Base-by-base conservation (phyloP, 1,140 invertebrate species). In the Rhagoletis zephyria region DNA sequence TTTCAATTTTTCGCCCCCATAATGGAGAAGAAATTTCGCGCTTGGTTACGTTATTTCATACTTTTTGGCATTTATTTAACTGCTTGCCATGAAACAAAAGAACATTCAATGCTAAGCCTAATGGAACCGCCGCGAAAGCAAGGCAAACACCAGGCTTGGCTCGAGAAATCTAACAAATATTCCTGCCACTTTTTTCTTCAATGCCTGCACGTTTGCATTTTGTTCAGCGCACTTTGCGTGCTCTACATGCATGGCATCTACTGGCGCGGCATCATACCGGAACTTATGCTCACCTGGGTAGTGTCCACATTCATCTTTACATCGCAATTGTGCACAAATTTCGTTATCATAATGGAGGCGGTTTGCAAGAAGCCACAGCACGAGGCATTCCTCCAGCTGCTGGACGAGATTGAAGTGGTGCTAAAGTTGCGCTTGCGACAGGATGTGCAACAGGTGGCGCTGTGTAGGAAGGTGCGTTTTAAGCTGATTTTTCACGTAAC, bases 321-420 rank as follows among this genome's bases (percentile, higher is more conserved):
- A 1, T 60, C 81, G 9, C 88, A 85, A 45, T 45, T 85, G 9
- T 5, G 70, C 3, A 85, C 86, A 2, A 74, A 88, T 40, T 9
- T 64, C 1, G n/a, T 88, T 1, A 88, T 88, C 2, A 30, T 88
- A n/a, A 65, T 81, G 19, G 88, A 88, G 45, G 51, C 86, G n/a
- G 14, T 87, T 14, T 30, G 48, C 1, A 88, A 88, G 63, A 45
- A 48, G 16, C 30, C 19, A 14, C 45, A 87, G 30, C 88, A 88
- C 48, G 51, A 14, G 0, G 51, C 59, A 7, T 88, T 88, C 14
- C 51, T 88, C 1, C 45, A 51, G 3, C 0, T 19, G 3, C 3
- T 88, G 45, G 2, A 87, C 3, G 51, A 65, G 59, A 70, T 88
- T 70, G 86, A 85, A 9, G 42, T n/a, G 3, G n/a, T 14, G 0